Evolutionary conservation across 2,888 invertebrate species (phyloP).

Genomic region (Lamellibrachia satsuma): DNA sequence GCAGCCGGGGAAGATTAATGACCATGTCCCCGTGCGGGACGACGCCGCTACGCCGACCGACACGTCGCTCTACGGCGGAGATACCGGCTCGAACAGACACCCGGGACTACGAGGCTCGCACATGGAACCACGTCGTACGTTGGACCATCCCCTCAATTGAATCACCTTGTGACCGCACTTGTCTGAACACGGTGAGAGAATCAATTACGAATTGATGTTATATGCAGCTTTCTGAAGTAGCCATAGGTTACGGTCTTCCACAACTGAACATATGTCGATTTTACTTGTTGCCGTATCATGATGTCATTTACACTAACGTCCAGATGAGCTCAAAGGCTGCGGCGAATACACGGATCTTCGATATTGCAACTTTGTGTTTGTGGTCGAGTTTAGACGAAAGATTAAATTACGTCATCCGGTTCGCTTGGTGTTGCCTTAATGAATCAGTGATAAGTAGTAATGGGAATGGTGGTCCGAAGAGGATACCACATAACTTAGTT

Average conservation of each 20-base stretch:
- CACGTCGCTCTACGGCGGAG: not conserved
- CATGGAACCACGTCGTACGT: too few relatives aligned
- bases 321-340: not conserved
- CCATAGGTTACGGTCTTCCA: not conserved
- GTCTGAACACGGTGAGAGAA: not conserved
- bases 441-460: not conserved
- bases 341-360: not conserved
- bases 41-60: not conserved
- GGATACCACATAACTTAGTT: not conserved
- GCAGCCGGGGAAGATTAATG: conserved; percentile 2
- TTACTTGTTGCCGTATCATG: not conserved
- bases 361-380: not conserved
- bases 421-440: not conserved
- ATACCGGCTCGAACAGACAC: not conserved
- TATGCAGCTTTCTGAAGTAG: not conserved
- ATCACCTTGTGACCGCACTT: not conserved
- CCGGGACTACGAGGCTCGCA: not conserved
- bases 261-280: not conserved
- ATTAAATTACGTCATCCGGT: not conserved
- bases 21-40: not conserved
- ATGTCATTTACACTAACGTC: not conserved
- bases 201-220: not conserved
- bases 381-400: not conserved
- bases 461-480: not conserved
- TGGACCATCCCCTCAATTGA: not conserved